Percentiles rank a stretch among this genome's conserved stretches.
These are phyloP conservation scores for Patella ulyssiponensis DNA, from an alignment of 2,888 invertebrate genomes.

Conservation along the genomic window DNA sequence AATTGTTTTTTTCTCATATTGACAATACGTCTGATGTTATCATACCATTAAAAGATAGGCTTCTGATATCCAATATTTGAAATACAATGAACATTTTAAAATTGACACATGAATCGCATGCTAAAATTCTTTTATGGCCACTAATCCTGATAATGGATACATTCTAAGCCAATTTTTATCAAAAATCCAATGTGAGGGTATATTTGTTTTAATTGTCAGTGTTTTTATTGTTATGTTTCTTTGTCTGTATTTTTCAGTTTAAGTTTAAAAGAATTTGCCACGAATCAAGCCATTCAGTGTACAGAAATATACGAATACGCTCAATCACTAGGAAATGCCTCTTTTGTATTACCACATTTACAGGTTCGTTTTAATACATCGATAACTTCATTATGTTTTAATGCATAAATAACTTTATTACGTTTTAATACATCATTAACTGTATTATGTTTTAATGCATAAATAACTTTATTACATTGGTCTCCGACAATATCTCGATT, in stretches of 20 bases:
- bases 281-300: constrained; percentile 89
- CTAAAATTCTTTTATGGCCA: no score
- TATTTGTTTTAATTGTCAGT: no score
- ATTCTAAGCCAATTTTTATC: no score
- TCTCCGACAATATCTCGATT: no score
- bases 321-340: constrained; percentile 82
- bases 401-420: background rate
- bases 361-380: constrained; percentile 75
- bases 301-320: constrained; percentile 97
- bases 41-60: no score
- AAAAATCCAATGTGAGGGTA: no score
- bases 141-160: no score
- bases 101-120: no score
- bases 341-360: constrained; percentile 82
- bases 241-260: constrained; percentile 42
- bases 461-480: background rate
- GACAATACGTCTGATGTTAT: no score
- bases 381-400: background rate
- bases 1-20: background rate
- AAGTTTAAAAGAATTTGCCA: constrained; percentile 77
- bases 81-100: no score
- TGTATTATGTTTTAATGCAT: no score
- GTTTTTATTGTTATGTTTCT: background rate
- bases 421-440: background rate
- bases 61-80: no score